A percentile compares a stretch with the other conserved stretches of the same genome.
Evolutionary conservation across 2,113 vertebrate genomes (phyloP).

Genomic region (Cinclus mexicanus): DNA sequence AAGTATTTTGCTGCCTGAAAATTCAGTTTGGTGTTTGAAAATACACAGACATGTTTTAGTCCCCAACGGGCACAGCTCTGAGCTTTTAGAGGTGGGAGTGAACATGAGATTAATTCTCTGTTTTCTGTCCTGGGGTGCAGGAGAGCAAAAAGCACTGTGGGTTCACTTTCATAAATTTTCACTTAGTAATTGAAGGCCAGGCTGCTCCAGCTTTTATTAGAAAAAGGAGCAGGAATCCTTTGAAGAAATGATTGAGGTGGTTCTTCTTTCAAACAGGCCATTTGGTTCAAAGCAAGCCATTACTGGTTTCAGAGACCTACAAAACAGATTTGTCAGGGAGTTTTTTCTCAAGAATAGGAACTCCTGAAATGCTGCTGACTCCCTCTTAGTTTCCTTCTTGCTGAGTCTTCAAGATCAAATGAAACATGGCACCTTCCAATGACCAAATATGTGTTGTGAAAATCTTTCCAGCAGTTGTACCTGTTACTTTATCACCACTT

Average conservation of each 20-base stretch:
- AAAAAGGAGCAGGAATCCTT: not conserved
- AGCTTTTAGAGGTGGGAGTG: not conserved
- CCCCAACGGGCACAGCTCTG: not conserved
- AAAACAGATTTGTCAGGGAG: not conserved
- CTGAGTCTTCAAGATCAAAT: not conserved
- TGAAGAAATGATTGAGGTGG: not conserved
- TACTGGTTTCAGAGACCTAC: not conserved
- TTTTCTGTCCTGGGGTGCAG: not conserved
- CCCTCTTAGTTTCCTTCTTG: not conserved
- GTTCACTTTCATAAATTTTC: not conserved
- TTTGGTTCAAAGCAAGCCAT: not conserved
- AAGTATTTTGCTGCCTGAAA: not conserved
- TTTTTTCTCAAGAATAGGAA: not conserved
- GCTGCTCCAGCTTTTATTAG: not conserved
- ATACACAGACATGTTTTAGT: fast-evolving
- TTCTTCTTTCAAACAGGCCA: not conserved
- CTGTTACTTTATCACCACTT: not conserved
- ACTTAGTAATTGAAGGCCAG: not conserved
- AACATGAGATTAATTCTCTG: not conserved
- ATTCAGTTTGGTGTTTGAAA: not conserved
- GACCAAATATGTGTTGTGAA: not conserved
- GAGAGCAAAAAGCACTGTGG: not conserved
- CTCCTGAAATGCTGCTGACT: not conserved
- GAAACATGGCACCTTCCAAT: not conserved
- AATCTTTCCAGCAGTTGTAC: not conserved